phyloP scores from a whole-genome alignment of 2,113 vertebrate species.

The Notiomystis cincta region DNA sequence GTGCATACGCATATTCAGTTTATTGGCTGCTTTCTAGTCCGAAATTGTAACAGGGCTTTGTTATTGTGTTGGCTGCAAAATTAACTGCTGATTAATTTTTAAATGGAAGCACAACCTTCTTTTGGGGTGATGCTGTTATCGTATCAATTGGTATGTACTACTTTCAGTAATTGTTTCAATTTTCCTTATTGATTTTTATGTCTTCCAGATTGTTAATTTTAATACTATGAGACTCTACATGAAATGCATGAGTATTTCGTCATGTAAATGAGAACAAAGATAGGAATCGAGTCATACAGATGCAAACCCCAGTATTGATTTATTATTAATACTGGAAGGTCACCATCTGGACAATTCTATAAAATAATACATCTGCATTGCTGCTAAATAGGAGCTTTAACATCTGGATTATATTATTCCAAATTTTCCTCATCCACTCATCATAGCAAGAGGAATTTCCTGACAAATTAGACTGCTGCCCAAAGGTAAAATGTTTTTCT shows the following conservation, averaged over 20 bases:
- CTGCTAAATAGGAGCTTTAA: slow-evolving; percentile 27
- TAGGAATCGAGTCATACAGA: neutral
- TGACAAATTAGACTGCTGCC: slow-evolving; percentile 67
- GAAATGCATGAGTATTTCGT: neutral
- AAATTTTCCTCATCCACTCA: slow-evolving; percentile 59
- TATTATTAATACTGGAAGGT: slow-evolving; percentile 64
- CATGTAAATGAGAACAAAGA: slow-evolving; percentile 45
- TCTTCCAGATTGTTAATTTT: slow-evolving; percentile 24
- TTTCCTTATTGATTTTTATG: neutral
- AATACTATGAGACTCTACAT: slow-evolving; percentile 16
- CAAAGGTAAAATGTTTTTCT: slow-evolving; percentile 67
- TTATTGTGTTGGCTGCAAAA: neutral
- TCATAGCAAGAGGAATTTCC: slow-evolving; percentile 71
- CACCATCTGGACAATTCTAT: slow-evolving; percentile 62
- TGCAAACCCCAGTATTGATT: neutral
- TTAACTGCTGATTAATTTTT: neutral
- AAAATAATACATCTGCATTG: slow-evolving; percentile 56
- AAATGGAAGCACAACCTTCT: neutral
- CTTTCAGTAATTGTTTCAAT: neutral
- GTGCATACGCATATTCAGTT: neutral
- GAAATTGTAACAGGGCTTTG: neutral
- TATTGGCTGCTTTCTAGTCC: neutral
- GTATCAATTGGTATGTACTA: neutral
- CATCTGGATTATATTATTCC: slow-evolving; percentile 69
- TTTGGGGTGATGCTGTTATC: neutral